Percentiles rank a stretch among this genome's conserved stretches.
phyloP scores from a whole-genome alignment of 1,140 invertebrate genomes.

The Chlorops oryzae region DNA sequence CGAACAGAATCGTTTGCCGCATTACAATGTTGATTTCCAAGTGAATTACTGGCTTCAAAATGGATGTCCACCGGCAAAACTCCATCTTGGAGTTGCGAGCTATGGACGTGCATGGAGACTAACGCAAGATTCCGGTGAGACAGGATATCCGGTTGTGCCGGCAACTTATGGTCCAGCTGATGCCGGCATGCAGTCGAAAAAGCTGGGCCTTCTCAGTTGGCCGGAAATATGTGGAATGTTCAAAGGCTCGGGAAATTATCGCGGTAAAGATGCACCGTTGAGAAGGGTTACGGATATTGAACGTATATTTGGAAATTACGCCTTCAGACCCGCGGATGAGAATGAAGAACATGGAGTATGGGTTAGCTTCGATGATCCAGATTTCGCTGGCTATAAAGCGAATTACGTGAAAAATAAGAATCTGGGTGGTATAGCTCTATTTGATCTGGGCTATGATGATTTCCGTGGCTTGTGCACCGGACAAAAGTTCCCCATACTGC shows the following conservation, averaged over 20 bases:
- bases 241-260: slow-evolving; percentile 46
- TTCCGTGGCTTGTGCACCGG: slow-evolving; percentile 72
- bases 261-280: slow-evolving; percentile 56
- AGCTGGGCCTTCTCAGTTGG: slow-evolving; percentile 57
- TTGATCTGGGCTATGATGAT: slow-evolving; percentile 75
- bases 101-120: slow-evolving; percentile 79
- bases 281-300: slow-evolving; percentile 66
- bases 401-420: slow-evolving; percentile 63
- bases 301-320: slow-evolving; percentile 70
- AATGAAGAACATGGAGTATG: slow-evolving; percentile 68
- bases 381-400: slow-evolving; percentile 76
- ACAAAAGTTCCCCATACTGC: slow-evolving; percentile 66
- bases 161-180: slow-evolving; percentile 56
- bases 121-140: slow-evolving; percentile 60
- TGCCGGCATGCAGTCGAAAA: slow-evolving; percentile 56
- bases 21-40: slow-evolving; percentile 57
- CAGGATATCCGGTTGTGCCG: slow-evolving; percentile 69
- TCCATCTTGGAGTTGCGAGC: slow-evolving; percentile 76
- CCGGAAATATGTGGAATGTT: slow-evolving; percentile 57
- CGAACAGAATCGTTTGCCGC: slow-evolving; percentile 43
- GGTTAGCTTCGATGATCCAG: slow-evolving; percentile 84
- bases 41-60: slow-evolving; percentile 58
- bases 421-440: slow-evolving; percentile 73
- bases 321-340: slow-evolving; percentile 61
- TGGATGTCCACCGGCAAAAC: slow-evolving; percentile 63